Evolutionary conservation across 2,113 vertebrate genomes (phyloP).

Genomic region (Fulmarus glacialis): DNA sequence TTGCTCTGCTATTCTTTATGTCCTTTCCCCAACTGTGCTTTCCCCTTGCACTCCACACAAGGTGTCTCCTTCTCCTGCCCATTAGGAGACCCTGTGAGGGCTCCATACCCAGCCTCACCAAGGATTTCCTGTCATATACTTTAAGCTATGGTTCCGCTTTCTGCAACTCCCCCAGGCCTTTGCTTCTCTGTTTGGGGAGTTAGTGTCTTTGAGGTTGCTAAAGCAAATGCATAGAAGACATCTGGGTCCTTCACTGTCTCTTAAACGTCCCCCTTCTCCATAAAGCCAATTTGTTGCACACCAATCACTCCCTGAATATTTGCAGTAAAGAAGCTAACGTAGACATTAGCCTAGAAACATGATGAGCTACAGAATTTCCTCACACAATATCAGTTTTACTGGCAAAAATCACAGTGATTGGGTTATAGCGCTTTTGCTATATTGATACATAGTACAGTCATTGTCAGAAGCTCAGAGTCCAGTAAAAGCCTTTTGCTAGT

Average conservation of each 20-base stretch:
- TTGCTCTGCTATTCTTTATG: not conserved
- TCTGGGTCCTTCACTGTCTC: not conserved
- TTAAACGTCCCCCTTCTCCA: not conserved
- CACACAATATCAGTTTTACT: not conserved
- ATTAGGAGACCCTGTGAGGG: not conserved
- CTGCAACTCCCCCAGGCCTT: not conserved
- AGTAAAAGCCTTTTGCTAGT: not conserved
- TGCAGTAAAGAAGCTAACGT: not conserved
- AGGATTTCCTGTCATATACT: not conserved
- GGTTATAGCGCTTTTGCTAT: not conserved
- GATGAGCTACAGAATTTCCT: not conserved
- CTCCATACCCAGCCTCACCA: not conserved
- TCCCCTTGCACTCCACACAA: not conserved
- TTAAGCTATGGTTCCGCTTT: not conserved
- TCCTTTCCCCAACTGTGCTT: not conserved
- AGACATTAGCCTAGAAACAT: not conserved
- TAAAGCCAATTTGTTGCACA: not conserved
- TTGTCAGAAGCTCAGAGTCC: not conserved
- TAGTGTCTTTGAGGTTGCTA: not conserved
- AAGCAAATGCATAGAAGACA: not conserved
- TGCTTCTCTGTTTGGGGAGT: not conserved
- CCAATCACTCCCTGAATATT: not conserved
- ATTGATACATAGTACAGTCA: not conserved
- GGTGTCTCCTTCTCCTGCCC: not conserved
- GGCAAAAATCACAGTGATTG: not conserved